Percentiles rank a stretch among this genome's conserved stretches.
Conservation (phyloP, 2,888 invertebrate genomes). For the Cerastis rubricosa region DNA sequence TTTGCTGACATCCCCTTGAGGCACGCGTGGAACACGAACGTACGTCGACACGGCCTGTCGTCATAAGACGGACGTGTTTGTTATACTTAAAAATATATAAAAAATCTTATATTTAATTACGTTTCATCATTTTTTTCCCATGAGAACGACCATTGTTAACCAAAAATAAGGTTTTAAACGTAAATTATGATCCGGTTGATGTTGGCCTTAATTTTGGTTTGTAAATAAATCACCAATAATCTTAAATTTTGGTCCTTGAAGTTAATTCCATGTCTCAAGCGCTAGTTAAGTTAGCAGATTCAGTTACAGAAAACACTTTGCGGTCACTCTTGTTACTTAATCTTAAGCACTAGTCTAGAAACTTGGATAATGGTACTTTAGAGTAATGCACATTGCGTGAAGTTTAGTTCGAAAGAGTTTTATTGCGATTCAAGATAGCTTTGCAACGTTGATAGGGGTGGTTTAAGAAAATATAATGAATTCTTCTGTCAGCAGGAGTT, state of each 20-base stretch:
- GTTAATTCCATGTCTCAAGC: background rate
- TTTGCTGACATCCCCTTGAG: too few relatives aligned
- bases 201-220: too few relatives aligned
- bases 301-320: background rate
- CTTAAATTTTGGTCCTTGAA: too few relatives aligned
- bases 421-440: conserved; percentile 20
- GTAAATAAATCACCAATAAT: too few relatives aligned
- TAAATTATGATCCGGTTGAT: background rate
- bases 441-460: conserved; percentile 10
- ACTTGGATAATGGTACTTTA: conserved; percentile 38
- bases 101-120: too few relatives aligned
- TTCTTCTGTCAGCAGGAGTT: background rate
- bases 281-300: background rate
- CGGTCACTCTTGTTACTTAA: conserved; percentile 17
- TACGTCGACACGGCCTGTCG: too few relatives aligned
- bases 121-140: background rate
- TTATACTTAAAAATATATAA: too few relatives aligned
- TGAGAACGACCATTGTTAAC: background rate
- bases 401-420: conserved; percentile 26
- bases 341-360: conserved; percentile 26
- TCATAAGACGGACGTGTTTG: too few relatives aligned
- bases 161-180: background rate
- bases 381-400: conserved; percentile 19
- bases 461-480: conserved; percentile 4
- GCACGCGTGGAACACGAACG: too few relatives aligned